Base-by-base conservation (phyloP, 2,797 vertebrate genomes). In the Lagodon rhomboides region DNA sequence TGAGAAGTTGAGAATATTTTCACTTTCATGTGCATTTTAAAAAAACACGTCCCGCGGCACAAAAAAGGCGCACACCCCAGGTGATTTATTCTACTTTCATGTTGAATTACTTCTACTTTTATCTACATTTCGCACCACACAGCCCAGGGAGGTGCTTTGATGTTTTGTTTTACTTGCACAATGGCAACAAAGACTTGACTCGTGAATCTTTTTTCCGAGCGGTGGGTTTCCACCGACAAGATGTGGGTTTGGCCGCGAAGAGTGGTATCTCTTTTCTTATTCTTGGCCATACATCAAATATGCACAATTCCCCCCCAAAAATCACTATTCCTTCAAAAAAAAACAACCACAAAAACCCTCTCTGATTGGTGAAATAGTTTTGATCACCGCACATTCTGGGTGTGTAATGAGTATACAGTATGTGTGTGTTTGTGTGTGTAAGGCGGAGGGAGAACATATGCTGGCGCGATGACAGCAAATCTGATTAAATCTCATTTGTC, bases 401-500 rank as follows among this genome's bases (percentile, higher is more conserved):
- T 16, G 16, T 63, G 2, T 65, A 27, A 12, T 46, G 4, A n/a
- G 18, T 49, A 3, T 54, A 46, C 44, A 7, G 17, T 20, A 10
- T 49, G 16, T 55, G 50, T 65, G 51, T 70, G 17, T 79, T 4
- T 60, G 74, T 71, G 59, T 54, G 69, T 65, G 38, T 30, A 12
- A 15, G 49, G 22, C 38, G 67, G 59, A 68, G 68, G 55, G 70
- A 71, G 15, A 66, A 27, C 23, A 69, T 53, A 80, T 82, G 66
- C 61, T 84, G 82, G 78, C 64, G 61, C 9, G 75, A 82, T 76
- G 75, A 84, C 79, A 84, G 68, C 34, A 69, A 78, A 77, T 80
- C 70, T 75, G 83, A 92, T 90, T 88, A 82, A 68, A 82, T 76
- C 84, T 89, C 67, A 89, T 89, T 83, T 89, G 69, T 83, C 79